Evolutionary conservation across 2,797 vertebrate species (phyloP), one percentile per base, ranked within the genome.

Genomic region (Euthynnus affinis): DNA sequence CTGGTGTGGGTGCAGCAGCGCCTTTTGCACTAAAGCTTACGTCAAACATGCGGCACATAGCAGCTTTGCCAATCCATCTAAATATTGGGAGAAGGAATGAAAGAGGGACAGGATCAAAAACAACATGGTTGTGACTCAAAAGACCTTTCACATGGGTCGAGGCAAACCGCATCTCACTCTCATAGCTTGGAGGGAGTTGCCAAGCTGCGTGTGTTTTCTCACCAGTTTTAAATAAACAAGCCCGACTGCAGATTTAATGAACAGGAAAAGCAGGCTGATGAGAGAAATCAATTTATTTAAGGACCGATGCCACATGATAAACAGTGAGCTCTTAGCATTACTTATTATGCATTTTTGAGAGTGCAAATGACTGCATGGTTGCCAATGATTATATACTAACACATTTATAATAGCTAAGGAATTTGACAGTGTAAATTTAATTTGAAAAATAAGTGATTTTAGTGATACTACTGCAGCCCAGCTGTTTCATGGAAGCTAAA

Each of bases 151-250:
- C 61, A 55, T 53, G 42, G 42, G 58, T 27, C 2, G 13, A 72
- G 34, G 66, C 51, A 6, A 70, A 29, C 65, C 3, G 15, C 49
- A 57, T 62, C 53, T 78, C 48, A 1, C 76, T 34, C 65, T 61
- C 49, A 2, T 13, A 42, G 67, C 78, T 83, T 15, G 48, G 20
- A 52, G 76, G 72, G 60, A 57, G 83, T 81, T 22, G 57, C 71
- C 49, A 59, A 58, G 66, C 64, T 67, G 37, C 3, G 25, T 57
- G 78, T 79, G 74, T 85, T 88, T 87, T 87, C 74, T 69, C 59
- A 80, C 72, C 62, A 60, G 53, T 23, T 87, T 82, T 76, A 77
- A 79, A 81, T 68, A 87, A 90, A 92, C 78, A 90, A 86, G 49
- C 27, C 67, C 20, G 6, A 51, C 53, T 80, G 23, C 27, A 80